Conservation (phyloP, 2,888 invertebrate species). For the Stenoptilia bipunctidactyla region DNA sequence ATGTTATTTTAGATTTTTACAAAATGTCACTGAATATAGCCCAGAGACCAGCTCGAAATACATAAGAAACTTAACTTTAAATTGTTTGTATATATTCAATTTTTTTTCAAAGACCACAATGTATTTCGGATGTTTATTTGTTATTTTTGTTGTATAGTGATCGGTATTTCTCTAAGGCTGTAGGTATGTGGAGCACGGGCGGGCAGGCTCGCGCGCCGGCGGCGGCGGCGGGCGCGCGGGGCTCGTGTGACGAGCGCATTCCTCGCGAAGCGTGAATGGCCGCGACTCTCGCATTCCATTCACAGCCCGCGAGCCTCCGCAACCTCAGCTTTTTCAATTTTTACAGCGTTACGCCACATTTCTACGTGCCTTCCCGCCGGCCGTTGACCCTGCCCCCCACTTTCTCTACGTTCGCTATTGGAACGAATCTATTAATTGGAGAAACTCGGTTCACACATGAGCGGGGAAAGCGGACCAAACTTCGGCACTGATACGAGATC, state of each 20-base stretch:
- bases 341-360: constrained; percentile 64
- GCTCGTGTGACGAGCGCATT: constrained; percentile 30
- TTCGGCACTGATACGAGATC: constrained; percentile 7
- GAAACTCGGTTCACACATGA: constrained; percentile 70
- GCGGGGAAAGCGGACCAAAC: constrained; percentile 59
- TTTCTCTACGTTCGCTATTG: constrained; percentile 68
- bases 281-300: constrained; percentile 54
- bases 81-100: too few species aligned
- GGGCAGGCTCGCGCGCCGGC: not conserved
- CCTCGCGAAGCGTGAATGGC: constrained; percentile 59
- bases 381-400: constrained; percentile 29
- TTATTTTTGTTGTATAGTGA: too few species aligned
- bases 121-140: too few species aligned
- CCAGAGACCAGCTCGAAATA: too few species aligned
- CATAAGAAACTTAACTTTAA: too few species aligned
- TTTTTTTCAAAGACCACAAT: too few species aligned
- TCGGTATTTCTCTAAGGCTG: not conserved
- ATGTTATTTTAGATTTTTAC: too few species aligned
- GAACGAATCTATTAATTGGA: constrained; percentile 72
- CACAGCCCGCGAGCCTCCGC: constrained; percentile 37
- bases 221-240: not conserved
- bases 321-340: constrained; percentile 48
- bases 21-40: too few species aligned
- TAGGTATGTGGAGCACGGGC: not conserved
- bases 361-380: constrained; percentile 45